phyloP scores from a whole-genome alignment of 2,113 vertebrate genomes.

The Agelaius phoeniceus region DNA sequence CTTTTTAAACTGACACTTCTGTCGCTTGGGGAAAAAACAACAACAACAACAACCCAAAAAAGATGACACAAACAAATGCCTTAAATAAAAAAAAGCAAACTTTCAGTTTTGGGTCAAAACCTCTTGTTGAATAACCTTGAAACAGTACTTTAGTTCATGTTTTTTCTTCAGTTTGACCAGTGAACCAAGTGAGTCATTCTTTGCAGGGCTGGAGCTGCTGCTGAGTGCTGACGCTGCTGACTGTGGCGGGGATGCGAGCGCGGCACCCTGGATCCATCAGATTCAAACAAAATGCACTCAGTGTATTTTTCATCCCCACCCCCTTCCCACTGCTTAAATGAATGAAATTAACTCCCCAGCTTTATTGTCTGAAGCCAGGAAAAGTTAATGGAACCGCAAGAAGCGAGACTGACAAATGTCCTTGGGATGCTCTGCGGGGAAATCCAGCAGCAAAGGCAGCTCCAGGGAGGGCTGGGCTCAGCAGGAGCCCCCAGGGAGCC shows the following conservation, averaged over 20 bases:
- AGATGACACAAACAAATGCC: neutral
- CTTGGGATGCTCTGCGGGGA: neutral
- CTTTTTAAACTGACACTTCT: neutral
- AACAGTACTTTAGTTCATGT: neutral
- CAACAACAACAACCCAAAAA: neutral
- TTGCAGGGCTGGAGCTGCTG: neutral
- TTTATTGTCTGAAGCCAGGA: slow-evolving; percentile 49
- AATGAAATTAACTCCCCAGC: slow-evolving; percentile 23
- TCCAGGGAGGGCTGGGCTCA: neutral
- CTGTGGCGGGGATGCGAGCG: neutral
- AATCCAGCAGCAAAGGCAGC: neutral
- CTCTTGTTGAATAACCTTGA: neutral
- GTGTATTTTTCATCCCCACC: neutral
- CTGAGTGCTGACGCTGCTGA: slow-evolving; percentile 37
- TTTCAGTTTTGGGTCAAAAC: neutral
- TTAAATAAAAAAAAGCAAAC: neutral
- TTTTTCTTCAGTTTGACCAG: slow-evolving; percentile 4
- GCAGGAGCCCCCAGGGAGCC: neutral
- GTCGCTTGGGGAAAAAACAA: neutral
- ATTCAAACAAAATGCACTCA: neutral
- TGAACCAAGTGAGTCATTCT: slow-evolving; percentile 21
- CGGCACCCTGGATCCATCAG: neutral
- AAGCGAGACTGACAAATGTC: neutral
- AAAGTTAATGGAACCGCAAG: slow-evolving; percentile 39
- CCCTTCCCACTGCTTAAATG: neutral